Evolutionary conservation across 1,140 invertebrate genomes (phyloP).

Genomic region (Formica exsecta): DNA sequence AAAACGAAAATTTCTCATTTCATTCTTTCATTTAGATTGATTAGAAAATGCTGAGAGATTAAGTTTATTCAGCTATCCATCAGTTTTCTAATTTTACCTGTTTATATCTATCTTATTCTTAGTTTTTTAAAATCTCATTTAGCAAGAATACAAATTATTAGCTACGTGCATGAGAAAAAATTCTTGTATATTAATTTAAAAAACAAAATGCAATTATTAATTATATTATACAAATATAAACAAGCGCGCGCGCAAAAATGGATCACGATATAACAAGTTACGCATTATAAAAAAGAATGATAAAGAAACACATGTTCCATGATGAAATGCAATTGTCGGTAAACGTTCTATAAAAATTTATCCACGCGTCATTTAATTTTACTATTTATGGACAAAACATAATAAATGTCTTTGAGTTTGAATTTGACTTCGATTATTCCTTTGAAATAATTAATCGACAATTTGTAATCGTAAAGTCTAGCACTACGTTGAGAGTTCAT

Average conservation of each 20-base stretch:
- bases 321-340: background rate
- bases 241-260: background rate
- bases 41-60: background rate
- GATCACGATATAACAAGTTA: background rate
- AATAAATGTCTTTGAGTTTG: background rate
- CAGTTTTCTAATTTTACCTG: background rate
- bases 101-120: background rate
- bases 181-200: background rate
- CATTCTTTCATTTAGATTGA: background rate
- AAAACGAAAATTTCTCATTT: slow-evolving; percentile 6
- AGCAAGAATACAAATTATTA: background rate
- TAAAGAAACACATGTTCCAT: background rate
- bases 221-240: background rate
- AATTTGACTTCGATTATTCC: slow-evolving; percentile 1
- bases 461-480: slow-evolving; percentile 2
- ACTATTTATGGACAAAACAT: background rate
- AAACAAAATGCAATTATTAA: background rate
- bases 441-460: slow-evolving; percentile 26
- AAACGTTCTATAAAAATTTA: background rate
- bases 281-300: background rate
- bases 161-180: background rate
- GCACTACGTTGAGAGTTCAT: background rate
- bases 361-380: background rate
- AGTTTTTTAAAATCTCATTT: background rate
- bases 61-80: background rate